Evolutionary conservation across 2,797 vertebrate species (phyloP).

Genomic region (Clarias fuscus): DNA sequence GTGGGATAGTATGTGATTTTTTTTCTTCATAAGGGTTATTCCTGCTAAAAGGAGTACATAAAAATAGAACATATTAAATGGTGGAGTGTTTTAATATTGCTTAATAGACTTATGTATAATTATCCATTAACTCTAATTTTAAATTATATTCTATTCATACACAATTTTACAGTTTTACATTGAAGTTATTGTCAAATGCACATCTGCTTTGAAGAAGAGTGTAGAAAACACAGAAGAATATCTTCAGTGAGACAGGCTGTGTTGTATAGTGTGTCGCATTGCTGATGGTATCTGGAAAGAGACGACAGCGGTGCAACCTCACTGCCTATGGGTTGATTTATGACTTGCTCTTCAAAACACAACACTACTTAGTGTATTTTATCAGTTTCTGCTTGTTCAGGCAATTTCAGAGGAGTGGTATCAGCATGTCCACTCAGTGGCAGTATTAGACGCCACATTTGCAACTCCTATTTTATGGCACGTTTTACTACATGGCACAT

Average conservation of each 20-base stretch:
- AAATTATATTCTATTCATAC: neutral
- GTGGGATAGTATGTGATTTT: neutral
- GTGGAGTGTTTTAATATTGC: neutral
- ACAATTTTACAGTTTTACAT: neutral
- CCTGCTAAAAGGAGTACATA: neutral
- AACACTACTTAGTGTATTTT: neutral
- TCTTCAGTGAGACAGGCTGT: neutral
- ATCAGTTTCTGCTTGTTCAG: neutral
- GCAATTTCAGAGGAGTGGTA: neutral
- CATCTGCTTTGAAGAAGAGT: neutral
- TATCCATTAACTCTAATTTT: neutral
- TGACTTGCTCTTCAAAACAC: neutral
- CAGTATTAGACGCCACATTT: constrained; percentile 12
- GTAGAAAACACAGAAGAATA: neutral
- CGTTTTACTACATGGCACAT: neutral
- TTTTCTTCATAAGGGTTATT: neutral
- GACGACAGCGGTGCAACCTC: constrained; percentile 5
- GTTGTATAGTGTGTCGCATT: neutral
- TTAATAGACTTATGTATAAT: neutral
- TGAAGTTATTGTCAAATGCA: neutral
- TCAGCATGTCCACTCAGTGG: constrained; percentile 43
- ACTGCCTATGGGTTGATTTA: constrained; percentile 17
- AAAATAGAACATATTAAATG: neutral
- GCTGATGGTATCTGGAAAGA: constrained; percentile 24
- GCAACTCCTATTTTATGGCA: neutral